phyloP scores from a whole-genome alignment of 2,113 vertebrate genomes.

The Apus apus region DNA sequence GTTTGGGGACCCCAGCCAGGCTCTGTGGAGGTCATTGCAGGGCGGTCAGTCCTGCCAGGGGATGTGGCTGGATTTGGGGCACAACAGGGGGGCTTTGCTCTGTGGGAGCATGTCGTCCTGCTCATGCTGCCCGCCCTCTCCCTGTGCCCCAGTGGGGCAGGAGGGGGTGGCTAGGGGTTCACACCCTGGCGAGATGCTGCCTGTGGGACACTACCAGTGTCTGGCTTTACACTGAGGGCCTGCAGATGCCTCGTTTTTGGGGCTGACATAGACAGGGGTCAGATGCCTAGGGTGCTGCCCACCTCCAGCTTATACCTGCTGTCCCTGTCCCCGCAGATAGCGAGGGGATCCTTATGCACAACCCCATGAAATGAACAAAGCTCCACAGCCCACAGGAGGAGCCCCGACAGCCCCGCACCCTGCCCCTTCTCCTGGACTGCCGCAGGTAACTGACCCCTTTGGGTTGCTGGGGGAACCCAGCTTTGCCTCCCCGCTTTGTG shows the following conservation, averaged over 20 bases:
- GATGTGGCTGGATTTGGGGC: background rate
- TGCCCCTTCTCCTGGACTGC: slow-evolving; percentile 92
- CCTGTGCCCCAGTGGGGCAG: accelerated
- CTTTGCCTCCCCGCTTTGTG: background rate
- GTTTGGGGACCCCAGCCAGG: accelerated
- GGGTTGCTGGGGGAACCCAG: background rate
- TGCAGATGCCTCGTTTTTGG: background rate
- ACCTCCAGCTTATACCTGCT: accelerated
- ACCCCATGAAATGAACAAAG: slow-evolving; percentile 99
- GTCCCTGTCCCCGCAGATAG: slow-evolving; percentile 71
- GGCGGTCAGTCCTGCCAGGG: background rate
- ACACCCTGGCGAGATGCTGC: accelerated
- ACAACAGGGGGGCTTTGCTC: accelerated
- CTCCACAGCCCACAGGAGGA: slow-evolving; percentile 96
- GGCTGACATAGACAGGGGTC: accelerated
- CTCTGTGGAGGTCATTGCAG: background rate
- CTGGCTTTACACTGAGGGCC: background rate
- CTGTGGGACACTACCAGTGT: accelerated
- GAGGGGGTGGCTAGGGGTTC: background rate
- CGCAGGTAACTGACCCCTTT: slow-evolving; percentile 81
- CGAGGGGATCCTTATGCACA: slow-evolving; percentile 91
- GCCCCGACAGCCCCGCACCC: slow-evolving; percentile 91
- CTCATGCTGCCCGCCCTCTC: background rate
- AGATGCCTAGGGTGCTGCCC: background rate
- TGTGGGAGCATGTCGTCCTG: accelerated